phyloP scores from a whole-genome alignment of 1,140 invertebrate species.

The Rhopalosiphum maidis region DNA sequence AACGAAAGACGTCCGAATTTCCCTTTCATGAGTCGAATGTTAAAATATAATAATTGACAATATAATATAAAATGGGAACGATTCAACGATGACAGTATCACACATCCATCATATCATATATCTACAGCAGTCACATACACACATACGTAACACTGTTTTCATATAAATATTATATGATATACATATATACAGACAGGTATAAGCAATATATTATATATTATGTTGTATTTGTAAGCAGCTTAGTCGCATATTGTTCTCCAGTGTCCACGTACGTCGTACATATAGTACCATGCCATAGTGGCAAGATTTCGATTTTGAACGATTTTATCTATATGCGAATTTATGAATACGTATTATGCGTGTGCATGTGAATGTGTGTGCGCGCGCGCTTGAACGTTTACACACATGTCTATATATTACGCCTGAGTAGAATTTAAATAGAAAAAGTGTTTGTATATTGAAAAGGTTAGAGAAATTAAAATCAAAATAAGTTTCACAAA shows the following conservation, averaged over 20 bases:
- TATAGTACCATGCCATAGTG: too few species aligned
- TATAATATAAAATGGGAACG: slow-evolving; percentile 22
- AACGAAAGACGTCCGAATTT: slow-evolving; percentile 21
- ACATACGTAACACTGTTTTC: neutral
- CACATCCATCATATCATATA: neutral
- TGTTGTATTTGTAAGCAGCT: neutral
- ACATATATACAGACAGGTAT: neutral
- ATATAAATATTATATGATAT: neutral
- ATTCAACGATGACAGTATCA: neutral
- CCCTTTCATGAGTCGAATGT: slow-evolving; percentile 40
- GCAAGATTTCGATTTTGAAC: neutral
- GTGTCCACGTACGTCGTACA: neutral
- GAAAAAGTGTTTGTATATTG: neutral
- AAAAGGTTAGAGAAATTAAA: slow-evolving; percentile 16
- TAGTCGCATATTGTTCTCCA: neutral
- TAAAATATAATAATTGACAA: slow-evolving; percentile 2
- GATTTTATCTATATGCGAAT: neutral
- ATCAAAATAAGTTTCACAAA: slow-evolving; percentile 27
- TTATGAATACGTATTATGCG: neutral
- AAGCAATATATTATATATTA: neutral
- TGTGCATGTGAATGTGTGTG: neutral
- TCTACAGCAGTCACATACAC: neutral
- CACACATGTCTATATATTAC: neutral
- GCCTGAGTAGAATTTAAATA: slow-evolving; percentile 12
- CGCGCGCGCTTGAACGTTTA: neutral